Conservation (phyloP, 2,797 vertebrate genomes). For the Diplodus puntazzo region DNA sequence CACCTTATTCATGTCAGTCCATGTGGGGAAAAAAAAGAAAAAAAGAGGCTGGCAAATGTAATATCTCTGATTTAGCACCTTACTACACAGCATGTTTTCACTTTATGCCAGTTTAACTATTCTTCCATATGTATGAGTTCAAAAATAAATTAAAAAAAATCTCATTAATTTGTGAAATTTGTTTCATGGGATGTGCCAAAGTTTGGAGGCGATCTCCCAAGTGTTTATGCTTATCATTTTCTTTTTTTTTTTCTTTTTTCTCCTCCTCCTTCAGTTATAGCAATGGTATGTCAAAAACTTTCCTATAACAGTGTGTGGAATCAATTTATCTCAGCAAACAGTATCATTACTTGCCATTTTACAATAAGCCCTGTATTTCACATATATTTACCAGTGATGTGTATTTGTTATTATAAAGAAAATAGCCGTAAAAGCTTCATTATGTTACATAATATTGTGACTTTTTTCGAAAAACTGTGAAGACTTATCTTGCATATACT, state of each 20-base stretch:
- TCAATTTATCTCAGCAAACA: conserved; percentile 99
- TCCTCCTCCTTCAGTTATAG: conserved; percentile 86
- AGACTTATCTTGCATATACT: conserved; percentile 99
- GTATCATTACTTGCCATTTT: conserved; percentile 99
- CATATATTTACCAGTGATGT: conserved; percentile 99
- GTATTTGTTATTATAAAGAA: conserved; percentile 99
- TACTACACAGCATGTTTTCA: conserved; percentile 90
- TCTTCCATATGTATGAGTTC: conserved; percentile 86
- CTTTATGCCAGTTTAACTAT: conserved; percentile 87
- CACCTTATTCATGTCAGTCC: conserved; percentile 88
- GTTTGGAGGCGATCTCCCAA: conserved; percentile 90
- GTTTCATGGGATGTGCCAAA: conserved; percentile 90
- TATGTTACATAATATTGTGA: conserved; percentile 99
- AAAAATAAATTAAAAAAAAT: conserved; percentile 70
- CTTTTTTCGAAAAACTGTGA: conserved; percentile 99
- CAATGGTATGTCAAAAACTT: conserved; percentile 89
- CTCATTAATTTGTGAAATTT: conserved; percentile 85
- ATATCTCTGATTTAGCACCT: conserved; percentile 90
- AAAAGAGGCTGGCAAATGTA: conserved; percentile 83
- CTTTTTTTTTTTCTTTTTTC: conserved; percentile 46
- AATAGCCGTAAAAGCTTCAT: conserved; percentile 99
- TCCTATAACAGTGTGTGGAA: conserved; percentile 99
- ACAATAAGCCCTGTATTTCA: conserved; percentile 99
- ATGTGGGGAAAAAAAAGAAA: conserved; percentile 58
- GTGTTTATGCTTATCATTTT: conserved; percentile 85